Evolutionary conservation across 2,888 invertebrate genomes (phyloP), one percentile per base, ranked within the genome.

Genomic region (Priocnemis perturbator): DNA sequence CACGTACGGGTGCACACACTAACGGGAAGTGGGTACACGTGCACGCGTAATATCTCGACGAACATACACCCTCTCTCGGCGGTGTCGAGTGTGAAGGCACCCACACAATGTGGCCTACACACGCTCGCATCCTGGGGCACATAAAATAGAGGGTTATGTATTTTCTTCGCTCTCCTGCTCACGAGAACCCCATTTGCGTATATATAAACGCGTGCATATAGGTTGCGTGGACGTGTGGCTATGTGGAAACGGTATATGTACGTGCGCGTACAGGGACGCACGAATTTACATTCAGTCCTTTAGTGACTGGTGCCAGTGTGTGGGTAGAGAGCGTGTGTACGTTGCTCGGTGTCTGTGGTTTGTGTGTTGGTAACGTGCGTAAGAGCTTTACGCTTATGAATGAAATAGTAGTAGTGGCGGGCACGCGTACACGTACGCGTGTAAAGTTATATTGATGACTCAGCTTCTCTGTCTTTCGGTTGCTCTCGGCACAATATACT

Each of bases 361-460:
- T 9, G 47, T 47, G 47, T 47, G 20, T 44, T 20, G 14, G 21
- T 5, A 60, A 56, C 53, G 23, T 60, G 64, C 65, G 60, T 47
- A 64, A 68, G 58, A 60, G 73, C 70, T 71, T 73, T 67, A 72
- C 66, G 71, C 67, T 81, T 71, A 76, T 81, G 81, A 81, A 81
- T 81, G 81, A 71, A 64, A 66, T 60, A 69, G 79, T 79, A 72
- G 75, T 81, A 67, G 78, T 78, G 65, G 58, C 71, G 64, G 65
- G 53, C 20, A n/a, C n/a, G 52, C 67, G 45, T 55, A 64, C 57
- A 66, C 64, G 69, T 72, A 71, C 77, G 74, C 72, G 75, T 72
- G 79, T 77, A 71, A 76, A 79, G 76, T 74, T 79, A 73, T 80
- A 78, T 78, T 57, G 81, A 80, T 78, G 80, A 80, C 81, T 81